Conservation (phyloP, 2,113 vertebrate genomes). For the Chaetura pelagica region DNA sequence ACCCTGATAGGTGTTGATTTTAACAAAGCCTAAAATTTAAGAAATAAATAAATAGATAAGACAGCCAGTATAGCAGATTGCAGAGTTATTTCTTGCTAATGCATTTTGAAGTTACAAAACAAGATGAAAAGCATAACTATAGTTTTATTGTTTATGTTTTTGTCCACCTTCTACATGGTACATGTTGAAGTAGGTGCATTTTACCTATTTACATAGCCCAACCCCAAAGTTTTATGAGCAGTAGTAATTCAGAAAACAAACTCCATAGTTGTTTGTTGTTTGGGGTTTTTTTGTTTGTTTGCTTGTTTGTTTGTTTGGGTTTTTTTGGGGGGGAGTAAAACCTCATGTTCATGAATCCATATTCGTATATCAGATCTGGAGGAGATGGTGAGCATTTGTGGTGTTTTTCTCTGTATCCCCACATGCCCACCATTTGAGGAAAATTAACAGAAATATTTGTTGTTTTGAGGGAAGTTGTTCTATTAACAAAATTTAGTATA, state of each 20-base stretch:
- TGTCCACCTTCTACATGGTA: neutral
- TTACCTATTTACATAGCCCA: neutral
- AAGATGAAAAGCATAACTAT: neutral
- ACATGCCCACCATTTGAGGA: neutral
- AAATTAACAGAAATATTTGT: neutral
- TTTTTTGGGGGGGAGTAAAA: too few relatives aligned
- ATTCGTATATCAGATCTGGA: neutral
- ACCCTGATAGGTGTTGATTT: constrained; percentile 56
- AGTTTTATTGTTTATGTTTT: neutral
- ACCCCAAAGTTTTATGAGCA: neutral
- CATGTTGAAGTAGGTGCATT: neutral
- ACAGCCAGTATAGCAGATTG: neutral
- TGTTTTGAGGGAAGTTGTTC: neutral
- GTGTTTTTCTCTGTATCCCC: neutral
- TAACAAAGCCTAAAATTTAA: constrained; percentile 23
- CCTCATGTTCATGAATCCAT: neutral
- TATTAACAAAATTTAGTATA: neutral
- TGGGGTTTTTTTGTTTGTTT: neutral
- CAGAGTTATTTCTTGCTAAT: neutral
- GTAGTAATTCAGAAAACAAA: neutral
- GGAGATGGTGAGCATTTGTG: neutral
- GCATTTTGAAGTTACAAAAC: neutral
- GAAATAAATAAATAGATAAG: neutral
- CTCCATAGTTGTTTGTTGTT: too few relatives aligned
- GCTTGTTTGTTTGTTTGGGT: too few relatives aligned